Base-by-base conservation (phyloP, 2,888 invertebrate genomes). In the Rotaria sp. region DNA sequence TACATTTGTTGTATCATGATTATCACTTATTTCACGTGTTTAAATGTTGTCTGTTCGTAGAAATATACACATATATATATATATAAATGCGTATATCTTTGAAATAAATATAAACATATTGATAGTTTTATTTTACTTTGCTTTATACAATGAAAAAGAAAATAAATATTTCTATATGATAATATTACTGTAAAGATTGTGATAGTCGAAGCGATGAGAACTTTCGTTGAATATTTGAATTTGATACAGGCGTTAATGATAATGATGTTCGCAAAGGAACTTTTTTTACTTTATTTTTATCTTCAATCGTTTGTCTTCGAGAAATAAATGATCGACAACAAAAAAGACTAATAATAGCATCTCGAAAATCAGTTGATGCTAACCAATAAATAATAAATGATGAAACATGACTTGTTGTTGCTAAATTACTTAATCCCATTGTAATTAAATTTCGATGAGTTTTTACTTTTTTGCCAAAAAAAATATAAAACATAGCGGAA, bases 351-450 rank as follows among this genome's bases (percentile, higher is more conserved):
- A 35, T 13, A 11, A 45, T 26, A 11, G 26, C 75, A 75, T 38
- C 41, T 21, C 24, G 21, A 75, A 75, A 75, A 75, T 75, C 75
- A 24, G 45, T 45, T 75, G 75, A 75, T 13, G 75, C 45, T 41
- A 75, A 41, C 45, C 38, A 75, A 75, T 75, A 75, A 30, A 75
- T 75, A 11, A 75, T 4, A 41, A 75, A 75, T 75, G 75, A 75
- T 41, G n/a, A 38, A 21, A 75, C 75, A 75, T 75, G 75, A 41
- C 41, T 75, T 75, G 75, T 75, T 75, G 75, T 75, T 45, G 75
- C 75, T 41, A 75, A n/a, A 45, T 41, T 45, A 75, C 75, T 75
- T 26, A 75, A 45, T 18, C 41, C 38, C 75, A 75, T 75, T 41
- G 75, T 45, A 41, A 75, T 38, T 26, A 75, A 75, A 75, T 75